Evolutionary conservation across 2,797 vertebrate genomes (phyloP).

Genomic region (Lagodon rhomboides): DNA sequence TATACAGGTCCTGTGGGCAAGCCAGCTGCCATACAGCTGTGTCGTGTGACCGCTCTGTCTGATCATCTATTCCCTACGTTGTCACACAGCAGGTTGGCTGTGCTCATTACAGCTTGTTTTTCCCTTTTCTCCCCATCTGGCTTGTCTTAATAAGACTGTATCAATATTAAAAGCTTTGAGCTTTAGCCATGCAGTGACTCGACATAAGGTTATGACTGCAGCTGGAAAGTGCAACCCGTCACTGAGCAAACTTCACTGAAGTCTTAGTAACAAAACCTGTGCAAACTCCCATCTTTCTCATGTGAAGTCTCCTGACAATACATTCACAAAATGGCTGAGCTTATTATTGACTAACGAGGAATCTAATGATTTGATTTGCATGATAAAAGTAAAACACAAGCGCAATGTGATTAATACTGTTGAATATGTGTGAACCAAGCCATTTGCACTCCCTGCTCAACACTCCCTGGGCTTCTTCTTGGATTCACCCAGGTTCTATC

Average conservation of each 20-base stretch:
- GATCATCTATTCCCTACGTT: conserved; percentile 78
- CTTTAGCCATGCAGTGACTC: conserved; percentile 38
- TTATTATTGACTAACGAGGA: conserved; percentile 23
- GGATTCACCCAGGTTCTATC: conserved; percentile 31
- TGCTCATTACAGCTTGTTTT: conserved; percentile 86
- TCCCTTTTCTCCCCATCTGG: conserved; percentile 80
- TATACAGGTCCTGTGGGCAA: conserved; percentile 46
- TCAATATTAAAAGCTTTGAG: conserved; percentile 72
- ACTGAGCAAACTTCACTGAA: conserved; percentile 26
- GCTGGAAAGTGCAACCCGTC: conserved; percentile 32
- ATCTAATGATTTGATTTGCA: conserved; percentile 7
- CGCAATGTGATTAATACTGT: conserved; percentile 31
- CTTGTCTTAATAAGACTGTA: conserved; percentile 75
- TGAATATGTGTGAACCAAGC: conserved; percentile 68
- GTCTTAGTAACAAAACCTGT: conserved; percentile 7
- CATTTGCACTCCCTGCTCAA: conserved; percentile 69
- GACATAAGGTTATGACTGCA: conserved; percentile 34
- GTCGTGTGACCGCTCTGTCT: conserved; percentile 71
- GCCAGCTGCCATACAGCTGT: conserved; percentile 81
- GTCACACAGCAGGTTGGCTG: conserved; percentile 76
- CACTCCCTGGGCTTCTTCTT: conserved; percentile 24
- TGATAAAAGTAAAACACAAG: conserved; percentile 26
- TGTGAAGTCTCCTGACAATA: conserved; percentile 33
- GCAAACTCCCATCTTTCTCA: conserved; percentile 31
- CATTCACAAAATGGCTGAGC: conserved; percentile 47